These are phyloP conservation scores for Cydia pomonella DNA, from an alignment of 1,140 invertebrate genomes.

Conservation along the genomic window DNA sequence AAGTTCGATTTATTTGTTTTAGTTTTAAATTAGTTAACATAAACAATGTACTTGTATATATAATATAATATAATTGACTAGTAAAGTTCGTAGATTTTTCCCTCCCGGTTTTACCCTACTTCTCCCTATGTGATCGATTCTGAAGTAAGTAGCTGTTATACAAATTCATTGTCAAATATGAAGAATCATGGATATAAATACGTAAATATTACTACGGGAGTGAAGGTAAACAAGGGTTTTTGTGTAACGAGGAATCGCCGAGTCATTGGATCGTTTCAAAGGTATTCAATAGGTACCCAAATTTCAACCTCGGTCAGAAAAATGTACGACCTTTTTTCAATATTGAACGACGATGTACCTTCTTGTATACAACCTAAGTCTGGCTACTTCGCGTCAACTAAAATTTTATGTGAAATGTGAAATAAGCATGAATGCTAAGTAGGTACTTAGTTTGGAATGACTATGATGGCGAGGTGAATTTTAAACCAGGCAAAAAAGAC, in stretches of 20 bases:
- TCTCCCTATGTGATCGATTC: too few species aligned
- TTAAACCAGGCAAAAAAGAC: too few species aligned
- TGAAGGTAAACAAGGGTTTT: slow-evolving; percentile 23
- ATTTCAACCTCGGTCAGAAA: slow-evolving; percentile 9
- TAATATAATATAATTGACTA: too few species aligned
- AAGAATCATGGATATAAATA: neutral
- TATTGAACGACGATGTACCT: neutral
- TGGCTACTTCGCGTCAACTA: neutral
- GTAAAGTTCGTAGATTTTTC: too few species aligned
- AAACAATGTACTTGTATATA: too few species aligned
- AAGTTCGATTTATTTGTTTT: too few species aligned
- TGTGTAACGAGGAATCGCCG: neutral
- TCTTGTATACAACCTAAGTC: neutral
- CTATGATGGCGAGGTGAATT: too few species aligned
- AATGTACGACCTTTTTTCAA: neutral
- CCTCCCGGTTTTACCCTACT: too few species aligned
- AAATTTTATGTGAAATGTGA: neutral
- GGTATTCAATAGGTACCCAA: neutral
- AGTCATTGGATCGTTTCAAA: neutral
- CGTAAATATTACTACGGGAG: slow-evolving; percentile 14
- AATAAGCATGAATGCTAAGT: neutral
- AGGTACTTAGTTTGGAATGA: neutral
- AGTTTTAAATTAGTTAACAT: too few species aligned
- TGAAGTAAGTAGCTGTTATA: too few species aligned
- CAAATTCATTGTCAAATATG: neutral